Evolutionary conservation across 2,888 invertebrate genomes (phyloP).

Genomic region (Formica aserva): DNA sequence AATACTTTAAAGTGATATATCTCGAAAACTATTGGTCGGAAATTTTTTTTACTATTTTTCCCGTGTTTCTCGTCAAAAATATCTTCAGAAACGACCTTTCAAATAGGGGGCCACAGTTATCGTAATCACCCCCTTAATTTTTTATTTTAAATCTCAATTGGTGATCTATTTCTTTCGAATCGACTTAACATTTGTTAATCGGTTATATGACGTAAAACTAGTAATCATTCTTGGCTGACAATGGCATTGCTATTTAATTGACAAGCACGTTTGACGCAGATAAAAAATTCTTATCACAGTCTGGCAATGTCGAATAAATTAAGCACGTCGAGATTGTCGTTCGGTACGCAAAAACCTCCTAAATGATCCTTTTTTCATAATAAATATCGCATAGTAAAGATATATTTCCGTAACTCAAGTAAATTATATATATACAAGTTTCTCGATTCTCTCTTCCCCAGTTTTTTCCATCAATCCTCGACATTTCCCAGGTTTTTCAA

Average conservation of each 20-base stretch:
- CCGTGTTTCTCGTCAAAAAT: no score
- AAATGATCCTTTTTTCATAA: neutral
- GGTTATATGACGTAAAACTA: neutral
- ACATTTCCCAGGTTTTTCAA: neutral
- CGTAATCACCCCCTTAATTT: no score
- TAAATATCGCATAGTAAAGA: neutral
- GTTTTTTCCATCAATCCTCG: neutral
- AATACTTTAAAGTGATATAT: no score
- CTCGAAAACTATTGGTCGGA: no score
- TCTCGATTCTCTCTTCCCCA: neutral
- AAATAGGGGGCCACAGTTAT: no score
- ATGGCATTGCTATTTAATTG: neutral
- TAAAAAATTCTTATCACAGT: slow-evolving; percentile 21
- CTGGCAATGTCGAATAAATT: neutral
- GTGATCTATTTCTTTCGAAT: neutral
- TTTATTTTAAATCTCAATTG: neutral
- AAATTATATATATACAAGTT: neutral
- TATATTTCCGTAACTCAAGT: slow-evolving; percentile 2
- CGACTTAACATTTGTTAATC: neutral
- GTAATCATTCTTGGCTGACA: neutral
- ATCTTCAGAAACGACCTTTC: no score
- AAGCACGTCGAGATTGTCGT: neutral
- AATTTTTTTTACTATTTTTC: no score
- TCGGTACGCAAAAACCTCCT: neutral
- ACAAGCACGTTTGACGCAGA: neutral